Percentiles rank a stretch among this genome's conserved stretches.
These are phyloP conservation scores for Apteryx owenii DNA, from an alignment of 2,113 vertebrate species.

Conservation along the genomic window DNA sequence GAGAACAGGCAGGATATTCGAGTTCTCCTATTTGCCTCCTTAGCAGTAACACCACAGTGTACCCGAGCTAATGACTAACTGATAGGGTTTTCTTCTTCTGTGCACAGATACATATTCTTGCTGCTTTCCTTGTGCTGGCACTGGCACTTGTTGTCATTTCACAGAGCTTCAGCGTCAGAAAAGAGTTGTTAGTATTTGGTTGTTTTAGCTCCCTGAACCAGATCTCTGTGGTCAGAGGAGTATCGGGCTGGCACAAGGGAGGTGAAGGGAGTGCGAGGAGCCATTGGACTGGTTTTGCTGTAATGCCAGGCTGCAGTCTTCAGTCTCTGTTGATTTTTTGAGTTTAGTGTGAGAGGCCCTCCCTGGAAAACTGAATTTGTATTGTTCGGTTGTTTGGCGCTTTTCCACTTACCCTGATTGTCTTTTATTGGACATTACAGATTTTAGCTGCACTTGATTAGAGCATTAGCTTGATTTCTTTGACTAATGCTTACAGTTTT, in stretches of 20 bases:
- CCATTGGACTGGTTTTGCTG: not conserved
- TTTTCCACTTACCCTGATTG: not conserved
- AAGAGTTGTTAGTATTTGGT: not conserved
- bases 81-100: not conserved
- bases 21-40: not conserved
- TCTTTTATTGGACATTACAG: not conserved
- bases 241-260: not conserved
- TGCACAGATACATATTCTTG: not conserved
- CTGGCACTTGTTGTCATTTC: not conserved
- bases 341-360: not conserved
- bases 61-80: not conserved
- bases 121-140: not conserved
- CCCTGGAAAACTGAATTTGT: not conserved
- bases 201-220: not conserved
- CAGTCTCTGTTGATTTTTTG: not conserved
- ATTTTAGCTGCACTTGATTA: constrained; percentile 31
- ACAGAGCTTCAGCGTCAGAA: not conserved
- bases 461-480: constrained; percentile 10
- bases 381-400: not conserved
- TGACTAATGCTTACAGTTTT: not conserved
- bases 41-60: not conserved
- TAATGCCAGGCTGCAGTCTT: not conserved
- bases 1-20: not conserved
- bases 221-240: not conserved
- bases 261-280: not conserved